These are phyloP conservation scores for Folsomia candida DNA, from an alignment of 2,888 invertebrate species.

Conservation along the genomic window DNA sequence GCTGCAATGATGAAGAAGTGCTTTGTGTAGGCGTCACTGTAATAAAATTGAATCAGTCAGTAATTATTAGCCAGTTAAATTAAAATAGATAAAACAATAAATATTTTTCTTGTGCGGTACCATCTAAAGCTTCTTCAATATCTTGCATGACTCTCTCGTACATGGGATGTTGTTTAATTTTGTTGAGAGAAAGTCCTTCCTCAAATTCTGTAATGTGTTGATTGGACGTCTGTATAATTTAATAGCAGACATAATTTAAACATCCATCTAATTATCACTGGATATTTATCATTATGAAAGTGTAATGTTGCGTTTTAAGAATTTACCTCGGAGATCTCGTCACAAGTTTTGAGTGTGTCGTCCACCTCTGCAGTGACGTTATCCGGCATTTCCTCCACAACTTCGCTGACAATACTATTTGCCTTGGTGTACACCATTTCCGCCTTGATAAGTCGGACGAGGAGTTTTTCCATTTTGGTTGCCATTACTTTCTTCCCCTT, in stretches of 20 bases:
- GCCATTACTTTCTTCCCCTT: neutral
- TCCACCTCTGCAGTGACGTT: neutral
- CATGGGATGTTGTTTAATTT: neutral
- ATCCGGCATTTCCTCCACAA: constrained; percentile 2
- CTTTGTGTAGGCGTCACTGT: too few species aligned
- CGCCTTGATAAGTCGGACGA: neutral
- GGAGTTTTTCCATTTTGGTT: neutral
- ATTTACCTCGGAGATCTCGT: neutral
- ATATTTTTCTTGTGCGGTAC: too few species aligned
- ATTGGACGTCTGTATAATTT: neutral
- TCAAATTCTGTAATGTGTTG: neutral
- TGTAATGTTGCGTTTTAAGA: neutral
- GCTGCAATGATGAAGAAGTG: too few species aligned
- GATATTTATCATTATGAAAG: too few species aligned
- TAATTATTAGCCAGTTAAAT: too few species aligned
- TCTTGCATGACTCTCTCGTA: neutral
- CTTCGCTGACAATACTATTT: neutral
- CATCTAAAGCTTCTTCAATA: neutral
- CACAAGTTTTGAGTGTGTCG: neutral
- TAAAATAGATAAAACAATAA: too few species aligned
- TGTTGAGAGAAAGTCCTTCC: neutral
- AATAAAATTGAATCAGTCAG: too few species aligned
- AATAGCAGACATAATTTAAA: too few species aligned
- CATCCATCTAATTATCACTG: too few species aligned
- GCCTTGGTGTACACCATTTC: constrained; percentile 1